Evolutionary conservation across 2,797 vertebrate species (phyloP).

Genomic region (Carcharodon carcharias): DNA sequence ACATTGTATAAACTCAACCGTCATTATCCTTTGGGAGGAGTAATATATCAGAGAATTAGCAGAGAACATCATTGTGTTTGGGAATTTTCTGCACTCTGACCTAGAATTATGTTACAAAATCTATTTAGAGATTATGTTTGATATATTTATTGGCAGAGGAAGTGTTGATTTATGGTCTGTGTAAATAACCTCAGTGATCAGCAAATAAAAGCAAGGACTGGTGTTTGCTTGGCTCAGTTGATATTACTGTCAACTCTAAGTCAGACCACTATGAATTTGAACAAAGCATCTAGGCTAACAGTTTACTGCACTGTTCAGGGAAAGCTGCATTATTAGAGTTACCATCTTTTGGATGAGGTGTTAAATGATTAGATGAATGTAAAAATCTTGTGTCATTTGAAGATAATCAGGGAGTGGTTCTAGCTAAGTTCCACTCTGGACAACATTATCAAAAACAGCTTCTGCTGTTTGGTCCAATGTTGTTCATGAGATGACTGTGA

Average conservation of each 20-base stretch:
- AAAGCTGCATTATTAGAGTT: not conserved
- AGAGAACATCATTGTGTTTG: slow-evolving; percentile 19
- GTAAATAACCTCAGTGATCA: slow-evolving; percentile 13
- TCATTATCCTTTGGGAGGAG: not conserved
- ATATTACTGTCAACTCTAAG: not conserved
- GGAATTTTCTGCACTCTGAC: slow-evolving; percentile 16
- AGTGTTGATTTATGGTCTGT: slow-evolving; percentile 23
- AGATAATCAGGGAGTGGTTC: not conserved
- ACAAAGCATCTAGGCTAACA: not conserved
- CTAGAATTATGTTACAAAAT: not conserved
- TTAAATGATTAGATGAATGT: not conserved
- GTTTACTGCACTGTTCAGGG: not conserved
- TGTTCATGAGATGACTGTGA: not conserved
- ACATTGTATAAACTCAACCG: not conserved
- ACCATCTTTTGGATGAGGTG: not conserved
- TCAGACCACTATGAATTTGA: not conserved
- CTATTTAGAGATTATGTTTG: slow-evolving; percentile 12
- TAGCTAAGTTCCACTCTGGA: not conserved
- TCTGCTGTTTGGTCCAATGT: not conserved
- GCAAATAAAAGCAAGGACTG: not conserved
- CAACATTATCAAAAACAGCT: not conserved
- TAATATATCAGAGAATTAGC: not conserved
- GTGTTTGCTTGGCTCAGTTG: not conserved
- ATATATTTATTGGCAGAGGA: slow-evolving; percentile 5
- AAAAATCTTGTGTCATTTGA: not conserved